Evolutionary conservation across 1,140 invertebrate genomes (phyloP), one percentile per base, ranked within the genome.

Genomic region (Samia ricini): DNA sequence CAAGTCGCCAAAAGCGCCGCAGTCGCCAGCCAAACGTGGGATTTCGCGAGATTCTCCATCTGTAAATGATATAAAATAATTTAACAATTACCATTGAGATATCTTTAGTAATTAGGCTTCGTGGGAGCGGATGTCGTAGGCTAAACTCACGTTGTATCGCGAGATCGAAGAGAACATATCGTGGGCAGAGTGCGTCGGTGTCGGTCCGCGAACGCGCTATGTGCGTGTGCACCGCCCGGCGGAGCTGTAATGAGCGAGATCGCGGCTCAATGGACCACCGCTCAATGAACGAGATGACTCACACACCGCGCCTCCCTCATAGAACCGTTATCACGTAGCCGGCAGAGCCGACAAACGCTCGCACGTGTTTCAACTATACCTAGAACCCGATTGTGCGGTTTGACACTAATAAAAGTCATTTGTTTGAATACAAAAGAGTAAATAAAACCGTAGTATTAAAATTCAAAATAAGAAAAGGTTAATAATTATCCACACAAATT

Each of bases 231-330:
- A 55, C 77, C 79, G 83, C 79, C 77, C 77, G 79, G 74, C 80
- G 79, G 77, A 83, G 75, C 80, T 66, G 84, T 85, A 89, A 87
- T 90, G 88, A 88, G 75, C 84, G 80, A 77, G 71, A 79, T 75
- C 76, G 73, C 77, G 68, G 63, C 83, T 86, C 81, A 86, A 86
- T 85, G 83, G 82, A 81, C 83, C 79, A 79, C 72, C 77, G 76
- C 85, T 90, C 85, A 90, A 88, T 90, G 88, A 86, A 88, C 79
- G 76, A 78, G 79, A 81, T 90, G 85, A 90, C 79, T 90, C 88
- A 90, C 79, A 74, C 81, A 77, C 80, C 83, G 83, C 83, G 83
- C 84, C 84, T 85, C 80, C 83, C 60, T 69, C 85, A 88, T 65
- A 88, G 85, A 89, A 74, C 76, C 75, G 74, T 80, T 81, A 85